Evolutionary conservation across 2,888 invertebrate genomes (phyloP).

Genomic region (Drosophila picticornis): DNA sequence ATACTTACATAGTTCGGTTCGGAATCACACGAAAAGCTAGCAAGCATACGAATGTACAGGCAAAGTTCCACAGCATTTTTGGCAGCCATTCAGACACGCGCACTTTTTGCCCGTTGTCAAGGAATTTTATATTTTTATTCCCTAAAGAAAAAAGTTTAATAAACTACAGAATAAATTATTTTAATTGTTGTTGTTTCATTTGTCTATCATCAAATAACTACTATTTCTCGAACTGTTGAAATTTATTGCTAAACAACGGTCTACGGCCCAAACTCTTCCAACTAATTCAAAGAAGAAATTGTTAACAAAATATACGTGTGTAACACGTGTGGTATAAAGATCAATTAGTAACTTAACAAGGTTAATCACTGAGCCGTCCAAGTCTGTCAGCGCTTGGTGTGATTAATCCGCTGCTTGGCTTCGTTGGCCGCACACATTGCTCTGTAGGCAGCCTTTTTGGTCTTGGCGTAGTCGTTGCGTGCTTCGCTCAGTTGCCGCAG

Average conservation of each 20-base stretch:
- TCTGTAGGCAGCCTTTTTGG: slow-evolving; percentile 88
- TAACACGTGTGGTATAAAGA: background rate
- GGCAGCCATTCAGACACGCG: slow-evolving; percentile 81
- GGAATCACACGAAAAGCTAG: slow-evolving; percentile 48
- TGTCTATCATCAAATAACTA: background rate
- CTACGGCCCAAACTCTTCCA: no score
- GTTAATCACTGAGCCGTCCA: background rate
- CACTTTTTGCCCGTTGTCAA: slow-evolving; percentile 75
- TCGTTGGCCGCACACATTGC: slow-evolving; percentile 89
- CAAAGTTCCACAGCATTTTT: slow-evolving; percentile 81
- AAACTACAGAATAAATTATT: slow-evolving; percentile 76
- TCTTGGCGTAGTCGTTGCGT: slow-evolving; percentile 88
- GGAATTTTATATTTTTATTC: slow-evolving; percentile 84
- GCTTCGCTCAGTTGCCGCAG: slow-evolving; percentile 88
- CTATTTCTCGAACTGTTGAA: background rate
- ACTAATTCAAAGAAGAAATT: slow-evolving; percentile 1
- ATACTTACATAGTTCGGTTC: slow-evolving; percentile 42
- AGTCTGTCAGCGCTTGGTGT: background rate
- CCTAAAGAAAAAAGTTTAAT: slow-evolving; percentile 83
- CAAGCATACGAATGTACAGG: slow-evolving; percentile 65
- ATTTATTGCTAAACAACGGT: background rate
- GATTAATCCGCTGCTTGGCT: slow-evolving; percentile 86
- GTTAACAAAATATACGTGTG: slow-evolving; percentile 28
- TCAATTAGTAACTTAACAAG: background rate
- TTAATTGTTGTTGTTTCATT: slow-evolving; percentile 30